Base-by-base conservation (phyloP, 2,113 vertebrate species). In the Trichomycterus rosablanca region DNA sequence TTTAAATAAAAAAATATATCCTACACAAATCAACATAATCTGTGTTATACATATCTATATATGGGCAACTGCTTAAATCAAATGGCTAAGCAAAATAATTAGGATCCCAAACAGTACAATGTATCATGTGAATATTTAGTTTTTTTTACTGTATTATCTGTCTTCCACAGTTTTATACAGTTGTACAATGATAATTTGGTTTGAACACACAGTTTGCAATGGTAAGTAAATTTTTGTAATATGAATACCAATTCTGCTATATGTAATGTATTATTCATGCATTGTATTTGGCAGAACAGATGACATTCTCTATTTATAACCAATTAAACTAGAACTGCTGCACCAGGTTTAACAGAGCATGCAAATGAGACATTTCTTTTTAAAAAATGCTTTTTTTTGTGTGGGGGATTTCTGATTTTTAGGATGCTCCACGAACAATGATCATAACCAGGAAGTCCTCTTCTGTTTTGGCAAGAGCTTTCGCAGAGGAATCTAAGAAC, bases 391-490 rank as follows among this genome's bases (percentile, higher is more conserved):
- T 44, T 46, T 53, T 49, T 69, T 71, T 67, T 74, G 77, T 49
- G 35, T 48, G 63, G 54, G 46, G 73, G 68, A 59, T 66, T 67
- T 75, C 46, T 67, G 52, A 52, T 64, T 78, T 79, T 92, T 94
- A 98, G 77, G 96, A 97, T 14, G 95, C 93, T 85, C 95, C 96
- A 53, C 96, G 93, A 64, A 99, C 96, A 83, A 99, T 97, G 88
- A 99, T 91, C 94, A 99, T 98, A 81, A 99, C 93, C 86, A 99
- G 84, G 85, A 94, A 98, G 92, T 99, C 96, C 74, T 99, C 96
- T 82, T 98, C 94, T 68, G 94, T 97, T 92, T 96, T 97, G 88
- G 94, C 94, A 88, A 98, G 77, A 62, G 91, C 91, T 89, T 96
- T 97, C 80, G 96, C 95, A 78, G 94, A 91, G 78, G 91, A 91